Conservation (phyloP, 2,888 invertebrate genomes). For the Nephrotoma flavescens region DNA sequence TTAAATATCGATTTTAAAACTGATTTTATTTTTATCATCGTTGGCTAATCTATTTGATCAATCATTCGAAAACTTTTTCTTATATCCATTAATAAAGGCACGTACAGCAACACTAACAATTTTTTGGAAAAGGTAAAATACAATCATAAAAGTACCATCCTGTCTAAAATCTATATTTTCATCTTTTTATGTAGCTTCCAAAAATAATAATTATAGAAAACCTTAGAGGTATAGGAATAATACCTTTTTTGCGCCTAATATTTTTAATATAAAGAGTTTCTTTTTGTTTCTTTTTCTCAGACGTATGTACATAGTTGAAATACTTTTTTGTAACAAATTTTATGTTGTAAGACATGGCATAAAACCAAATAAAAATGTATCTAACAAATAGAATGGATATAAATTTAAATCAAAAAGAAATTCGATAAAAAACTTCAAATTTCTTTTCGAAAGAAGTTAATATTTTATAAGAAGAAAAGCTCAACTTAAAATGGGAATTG, state of each 20-base stretch:
- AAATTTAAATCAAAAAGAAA: neutral
- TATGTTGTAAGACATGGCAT: neutral
- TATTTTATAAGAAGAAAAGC: too few species aligned
- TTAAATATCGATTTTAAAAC: neutral
- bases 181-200: neutral
- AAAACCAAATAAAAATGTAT: neutral
- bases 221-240: neutral
- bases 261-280: neutral
- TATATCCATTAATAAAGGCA: neutral
- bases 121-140: neutral
- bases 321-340: neutral
- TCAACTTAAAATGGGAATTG: too few species aligned
- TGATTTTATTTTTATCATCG: neutral
- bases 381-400: neutral
- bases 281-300: neutral
- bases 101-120: neutral
- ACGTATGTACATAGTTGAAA: neutral
- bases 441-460: too few species aligned
- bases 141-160: neutral
- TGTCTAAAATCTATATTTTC: neutral
- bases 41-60: neutral
- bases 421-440: neutral
- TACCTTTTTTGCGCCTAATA: neutral
- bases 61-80: neutral
- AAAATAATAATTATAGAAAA: neutral